phyloP scores from a whole-genome alignment of 2,888 invertebrate genomes.

The Nineta flava region DNA sequence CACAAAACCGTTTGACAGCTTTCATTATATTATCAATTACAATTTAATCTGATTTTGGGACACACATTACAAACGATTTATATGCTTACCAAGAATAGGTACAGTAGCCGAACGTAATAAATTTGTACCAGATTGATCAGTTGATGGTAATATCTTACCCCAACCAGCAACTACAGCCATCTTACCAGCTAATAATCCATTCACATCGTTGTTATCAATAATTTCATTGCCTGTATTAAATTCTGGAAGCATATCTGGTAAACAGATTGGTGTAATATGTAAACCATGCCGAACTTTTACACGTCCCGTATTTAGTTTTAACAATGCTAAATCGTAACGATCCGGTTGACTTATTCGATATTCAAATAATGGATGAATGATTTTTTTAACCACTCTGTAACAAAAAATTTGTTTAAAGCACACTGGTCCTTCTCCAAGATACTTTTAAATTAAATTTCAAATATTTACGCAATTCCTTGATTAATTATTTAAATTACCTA shows the following conservation, averaged over 20 bases:
- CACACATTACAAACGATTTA: too few species aligned
- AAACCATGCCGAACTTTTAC: constrained; percentile 34
- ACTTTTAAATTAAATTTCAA: too few species aligned
- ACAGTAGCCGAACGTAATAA: constrained; percentile 64
- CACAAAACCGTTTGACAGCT: too few species aligned
- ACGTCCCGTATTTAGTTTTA: constrained; percentile 37
- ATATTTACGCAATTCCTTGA: too few species aligned
- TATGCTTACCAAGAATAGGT: constrained; percentile 54
- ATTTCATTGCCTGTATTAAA: constrained; percentile 19
- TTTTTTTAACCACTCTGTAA: constrained; percentile 47
- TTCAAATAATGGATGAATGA: constrained; percentile 65
- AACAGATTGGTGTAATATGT: constrained; percentile 65
- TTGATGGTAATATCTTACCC: constrained; percentile 63
- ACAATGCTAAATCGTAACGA: constrained; percentile 60
- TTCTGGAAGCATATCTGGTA: constrained; percentile 33
- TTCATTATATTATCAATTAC: too few species aligned
- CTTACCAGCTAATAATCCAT: constrained; percentile 29
- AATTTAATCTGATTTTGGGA: too few species aligned
- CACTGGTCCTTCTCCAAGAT: too few species aligned
- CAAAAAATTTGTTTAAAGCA: too few species aligned
- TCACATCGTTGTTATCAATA: constrained; percentile 27
- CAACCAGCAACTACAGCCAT: constrained; percentile 62
- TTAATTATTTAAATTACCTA: constrained; percentile 14
- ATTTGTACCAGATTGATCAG: constrained; percentile 64
- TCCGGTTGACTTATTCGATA: constrained; percentile 73